Base-by-base conservation (phyloP, 2,888 invertebrate species). In the Temnothorax unifasciatus region DNA sequence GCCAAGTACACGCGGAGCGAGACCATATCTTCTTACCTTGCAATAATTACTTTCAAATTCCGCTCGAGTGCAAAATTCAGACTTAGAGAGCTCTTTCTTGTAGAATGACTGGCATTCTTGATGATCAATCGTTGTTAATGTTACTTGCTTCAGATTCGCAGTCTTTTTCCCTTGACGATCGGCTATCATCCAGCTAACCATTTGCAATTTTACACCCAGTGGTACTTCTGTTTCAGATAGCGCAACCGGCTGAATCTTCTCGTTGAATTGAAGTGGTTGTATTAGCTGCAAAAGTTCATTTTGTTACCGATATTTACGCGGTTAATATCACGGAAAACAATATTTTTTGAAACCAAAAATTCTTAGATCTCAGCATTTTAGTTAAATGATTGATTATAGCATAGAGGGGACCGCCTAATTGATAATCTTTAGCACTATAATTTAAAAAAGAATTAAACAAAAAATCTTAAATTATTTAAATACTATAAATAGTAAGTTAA, bases 1-100 rank as follows among this genome's bases (percentile, higher is more conserved):
- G n/a, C n/a, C n/a, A n/a, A n/a, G n/a, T n/a, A n/a, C n/a, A n/a
- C n/a, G n/a, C n/a, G n/a, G n/a, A n/a, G n/a, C n/a, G n/a, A n/a
- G n/a, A n/a, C n/a, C n/a, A n/a, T n/a, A 50, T 61, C 63, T 25
- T 38, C 57, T 77, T 68, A 77, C 77, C 69, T 77, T 15, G 44
- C 77, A 77, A 15, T 57, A 44, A 21, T 44, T 15, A 13, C 44
- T 41, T 57, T 8, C 41, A 9, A 41, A 11, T 52, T 44, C 41
- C 11, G 13, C 9, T 29, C 0, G 13, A 21, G 68, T 77, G 15
- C 77, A 77, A n/a, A 77, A 77, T 57, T 77, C 77, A 54, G 29
- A n/a, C 2, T 44, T 3, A 21, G 29, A n/a, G 5, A 77, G n/a
- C 1, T 52, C 3, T 34, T 77, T 68, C 44, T 77, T 29, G 15